A percentile compares a stretch with the other conserved stretches of the same genome.
phyloP scores from a whole-genome alignment of 1,140 invertebrate genomes.

The Drosophila yakuba region DNA sequence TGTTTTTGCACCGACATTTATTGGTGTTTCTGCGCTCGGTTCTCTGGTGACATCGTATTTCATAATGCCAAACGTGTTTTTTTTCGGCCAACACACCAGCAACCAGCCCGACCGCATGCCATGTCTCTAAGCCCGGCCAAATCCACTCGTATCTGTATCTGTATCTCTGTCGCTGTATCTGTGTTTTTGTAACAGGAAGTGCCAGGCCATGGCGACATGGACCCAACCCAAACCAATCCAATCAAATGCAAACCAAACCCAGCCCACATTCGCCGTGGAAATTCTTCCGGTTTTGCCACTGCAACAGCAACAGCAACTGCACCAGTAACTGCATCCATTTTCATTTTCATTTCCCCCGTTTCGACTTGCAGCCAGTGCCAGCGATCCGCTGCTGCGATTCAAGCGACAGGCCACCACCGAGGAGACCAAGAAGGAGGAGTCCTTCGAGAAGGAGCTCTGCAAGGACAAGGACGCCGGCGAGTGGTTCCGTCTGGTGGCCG shows the following conservation, averaged over 20 bases:
- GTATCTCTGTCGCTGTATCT: slow-evolving; percentile 41
- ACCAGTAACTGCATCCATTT: slow-evolving; percentile 7
- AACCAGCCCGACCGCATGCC: slow-evolving; percentile 73
- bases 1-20: slow-evolving; percentile 11
- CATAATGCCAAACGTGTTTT: slow-evolving; percentile 77
- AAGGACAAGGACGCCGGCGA: slow-evolving; percentile 98
- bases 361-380: slow-evolving; percentile 74
- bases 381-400: slow-evolving; percentile 86
- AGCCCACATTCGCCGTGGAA: slow-evolving; percentile 69
- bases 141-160: slow-evolving; percentile 48
- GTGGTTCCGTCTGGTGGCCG: slow-evolving; percentile 95
- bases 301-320: slow-evolving; percentile 5
- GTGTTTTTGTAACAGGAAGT: slow-evolving; percentile 76
- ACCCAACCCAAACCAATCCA: slow-evolving; percentile 48
- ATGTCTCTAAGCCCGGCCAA: slow-evolving; percentile 31
- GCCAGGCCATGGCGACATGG: slow-evolving; percentile 47
- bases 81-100: slow-evolving; percentile 46
- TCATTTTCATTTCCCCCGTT: slow-evolving; percentile 23
- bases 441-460: slow-evolving; percentile 94
- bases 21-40: slow-evolving; percentile 31
- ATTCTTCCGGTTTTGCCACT: slow-evolving; percentile 73
- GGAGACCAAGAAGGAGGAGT: slow-evolving; percentile 91
- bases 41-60: slow-evolving; percentile 72
- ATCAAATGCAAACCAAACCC: slow-evolving; percentile 15
- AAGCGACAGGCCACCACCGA: slow-evolving; percentile 87